phyloP scores from a whole-genome alignment of 1,140 invertebrate genomes.

The Pseudomyrmex pallidus region DNA sequence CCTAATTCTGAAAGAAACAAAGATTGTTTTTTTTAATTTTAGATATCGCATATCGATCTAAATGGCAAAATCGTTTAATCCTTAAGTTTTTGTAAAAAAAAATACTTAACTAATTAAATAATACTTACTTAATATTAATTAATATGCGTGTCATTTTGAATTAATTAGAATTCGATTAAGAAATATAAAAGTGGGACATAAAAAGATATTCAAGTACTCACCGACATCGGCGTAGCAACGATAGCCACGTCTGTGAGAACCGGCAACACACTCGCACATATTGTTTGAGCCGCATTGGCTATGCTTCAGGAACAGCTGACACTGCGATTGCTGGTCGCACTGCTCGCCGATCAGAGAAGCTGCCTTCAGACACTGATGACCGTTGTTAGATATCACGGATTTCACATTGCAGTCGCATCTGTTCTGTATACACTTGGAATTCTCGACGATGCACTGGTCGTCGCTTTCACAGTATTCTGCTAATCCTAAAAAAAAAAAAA shows the following conservation, averaged over 20 bases:
- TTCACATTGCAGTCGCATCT: conserved; percentile 77
- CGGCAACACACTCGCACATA: conserved; percentile 71
- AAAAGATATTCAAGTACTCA: conserved; percentile 57
- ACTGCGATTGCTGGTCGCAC: conserved; percentile 79
- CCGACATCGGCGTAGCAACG: conserved; percentile 75
- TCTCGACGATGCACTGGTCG: conserved; percentile 76
- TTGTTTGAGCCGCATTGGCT: conserved; percentile 71
- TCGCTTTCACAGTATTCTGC: conserved; percentile 74
- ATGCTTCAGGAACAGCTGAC: conserved; percentile 72
- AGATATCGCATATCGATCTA: background rate
- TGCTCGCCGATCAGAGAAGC: conserved; percentile 77
- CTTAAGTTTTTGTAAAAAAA: no score
- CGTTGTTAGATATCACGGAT: conserved; percentile 74
- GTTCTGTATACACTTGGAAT: conserved; percentile 73
- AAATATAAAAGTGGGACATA: no score
- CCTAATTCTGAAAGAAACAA: conserved; percentile 71
- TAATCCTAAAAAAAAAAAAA: conserved; percentile 65
- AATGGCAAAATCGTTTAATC: background rate
- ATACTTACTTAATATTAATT: no score
- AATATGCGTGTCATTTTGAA: no score
- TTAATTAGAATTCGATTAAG: no score
- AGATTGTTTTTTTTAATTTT: background rate
- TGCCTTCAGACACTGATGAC: conserved; percentile 75
- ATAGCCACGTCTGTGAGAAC: conserved; percentile 76
- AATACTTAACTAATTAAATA: no score